Evolutionary conservation across 2,888 invertebrate genomes (phyloP), one percentile per base, ranked within the genome.

Genomic region (Notocelia uddmanniana): DNA sequence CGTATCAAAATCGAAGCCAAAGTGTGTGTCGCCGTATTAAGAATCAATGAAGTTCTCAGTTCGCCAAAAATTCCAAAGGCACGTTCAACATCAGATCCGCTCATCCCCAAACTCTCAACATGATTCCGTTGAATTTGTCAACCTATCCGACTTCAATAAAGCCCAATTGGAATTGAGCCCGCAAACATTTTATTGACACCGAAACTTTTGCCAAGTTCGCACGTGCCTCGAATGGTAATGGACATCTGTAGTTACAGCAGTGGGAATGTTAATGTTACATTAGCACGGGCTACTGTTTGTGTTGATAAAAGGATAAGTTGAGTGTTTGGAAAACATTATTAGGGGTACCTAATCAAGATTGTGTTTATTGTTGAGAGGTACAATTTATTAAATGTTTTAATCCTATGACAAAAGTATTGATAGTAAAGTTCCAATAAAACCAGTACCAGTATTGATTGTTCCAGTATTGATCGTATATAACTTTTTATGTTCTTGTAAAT

Each of bases 41-140:
- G 60, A 60, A 45, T 60, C 45, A 60, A 60, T 60, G 59, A 15
- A 59, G 37, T 15, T 5, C 23, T 23, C 10, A 9, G 26, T 2
- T 60, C 26, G 60, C 34, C 57, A 58, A 68, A 64, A 37, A 58
- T 18, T 45, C 52, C n/a, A 19, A 31, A 64, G 52, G 34, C 64
- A 52, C 64, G 64, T 64, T 31, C 50, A 34, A 34, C 37, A 31
- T 45, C 52, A 45, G 45, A 57, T 18, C 57, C 26, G 41, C 41
- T 26, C 41, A 64, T 64, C 59, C 34, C 8, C 21, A 13, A 34
- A 26, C 31, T 31, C 31, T 31, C 31, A 66, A 66, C 23, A 60
- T 67, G 60, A 67, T 67, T 62, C 48, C 67, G 55, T 48, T 62
- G 55, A 67, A 72, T 72, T 72, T 72, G 71, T 72, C 71, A 72